A percentile compares a stretch with the other conserved stretches of the same genome.
These are phyloP conservation scores for Drosophila fungiperda DNA, from an alignment of 2,888 invertebrate genomes.

Conservation along the genomic window DNA sequence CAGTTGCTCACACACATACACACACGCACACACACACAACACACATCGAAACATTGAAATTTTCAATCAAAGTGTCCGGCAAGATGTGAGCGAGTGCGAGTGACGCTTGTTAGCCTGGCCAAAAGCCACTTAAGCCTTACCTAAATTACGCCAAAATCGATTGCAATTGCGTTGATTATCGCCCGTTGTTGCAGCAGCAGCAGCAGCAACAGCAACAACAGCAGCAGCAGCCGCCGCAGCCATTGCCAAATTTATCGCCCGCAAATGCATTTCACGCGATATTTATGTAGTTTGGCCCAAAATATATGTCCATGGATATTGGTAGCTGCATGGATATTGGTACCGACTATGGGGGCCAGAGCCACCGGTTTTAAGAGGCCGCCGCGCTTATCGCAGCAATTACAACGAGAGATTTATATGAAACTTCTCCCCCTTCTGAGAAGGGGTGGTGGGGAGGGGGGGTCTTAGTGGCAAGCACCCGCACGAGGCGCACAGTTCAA, in stretches of 20 bases:
- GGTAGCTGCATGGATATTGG: conserved; percentile 23
- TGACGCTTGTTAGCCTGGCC: conserved; percentile 63
- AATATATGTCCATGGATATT: conserved; percentile 47
- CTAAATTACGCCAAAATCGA: conserved; percentile 80
- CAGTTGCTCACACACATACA: conserved; percentile 24
- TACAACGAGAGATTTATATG: conserved; percentile 78
- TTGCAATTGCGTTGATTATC: conserved; percentile 81
- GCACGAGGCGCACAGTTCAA: conserved; percentile 73
- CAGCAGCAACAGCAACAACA: not conserved
- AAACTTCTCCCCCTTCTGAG: conserved; percentile 9
- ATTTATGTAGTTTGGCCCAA: conserved; percentile 76
- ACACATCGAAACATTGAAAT: conserved; percentile 19
- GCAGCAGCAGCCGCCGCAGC: conserved; percentile 10
- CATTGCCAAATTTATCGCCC: conserved; percentile 76
- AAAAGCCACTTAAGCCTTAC: conserved; percentile 73
- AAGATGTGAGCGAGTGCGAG: conserved; percentile 20
- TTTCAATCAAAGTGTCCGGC: conserved; percentile 61
- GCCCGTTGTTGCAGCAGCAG: conserved; percentile 56
- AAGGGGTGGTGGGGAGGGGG: rapidly evolving
- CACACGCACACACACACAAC: conserved; percentile 24
- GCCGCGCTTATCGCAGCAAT: conserved; percentile 73
- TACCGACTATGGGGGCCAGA: conserved; percentile 32
- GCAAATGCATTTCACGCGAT: conserved; percentile 79
- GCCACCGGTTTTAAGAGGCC: conserved; percentile 77
- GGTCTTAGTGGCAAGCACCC: conserved; percentile 50